A percentile compares a stretch with the other conserved stretches of the same genome.
Evolutionary conservation across 2,797 vertebrate genomes (phyloP).

Genomic region (Phrynocephalus forsythii): DNA sequence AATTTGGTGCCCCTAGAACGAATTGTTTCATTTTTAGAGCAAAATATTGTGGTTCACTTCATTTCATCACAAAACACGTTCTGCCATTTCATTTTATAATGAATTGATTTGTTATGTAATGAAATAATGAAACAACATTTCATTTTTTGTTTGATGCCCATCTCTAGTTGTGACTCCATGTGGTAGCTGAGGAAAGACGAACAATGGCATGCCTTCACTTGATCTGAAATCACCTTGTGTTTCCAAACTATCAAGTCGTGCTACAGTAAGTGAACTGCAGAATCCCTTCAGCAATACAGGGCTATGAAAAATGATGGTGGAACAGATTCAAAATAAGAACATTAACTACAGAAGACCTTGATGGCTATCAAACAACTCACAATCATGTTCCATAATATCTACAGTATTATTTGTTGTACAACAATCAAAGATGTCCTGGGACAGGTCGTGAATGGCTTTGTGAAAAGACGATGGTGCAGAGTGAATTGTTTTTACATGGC

Average conservation of each 20-base stretch:
- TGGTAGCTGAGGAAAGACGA: background rate
- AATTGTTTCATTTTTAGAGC: too few species aligned
- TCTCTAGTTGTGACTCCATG: background rate
- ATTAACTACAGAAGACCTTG: background rate
- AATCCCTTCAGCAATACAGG: background rate
- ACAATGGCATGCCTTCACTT: background rate
- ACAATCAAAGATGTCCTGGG: background rate
- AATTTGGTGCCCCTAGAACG: too few species aligned
- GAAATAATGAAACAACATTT: too few species aligned
- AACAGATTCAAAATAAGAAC: background rate
- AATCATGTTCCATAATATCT: background rate
- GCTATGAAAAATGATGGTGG: background rate
- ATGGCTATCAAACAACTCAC: background rate
- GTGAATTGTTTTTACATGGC: background rate
- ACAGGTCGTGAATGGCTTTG: slow-evolving; percentile 7
- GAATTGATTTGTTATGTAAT: too few species aligned
- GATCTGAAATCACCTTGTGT: background rate
- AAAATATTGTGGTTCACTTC: too few species aligned
- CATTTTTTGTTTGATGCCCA: too few species aligned
- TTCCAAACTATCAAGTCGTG: background rate
- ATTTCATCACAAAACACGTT: too few species aligned
- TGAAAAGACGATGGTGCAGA: background rate
- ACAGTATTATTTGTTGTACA: background rate
- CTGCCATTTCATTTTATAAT: too few species aligned
- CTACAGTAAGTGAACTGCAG: background rate